Evolutionary conservation across 2,113 vertebrate species (phyloP).

Genomic region (Protomyctophum bolini): DNA sequence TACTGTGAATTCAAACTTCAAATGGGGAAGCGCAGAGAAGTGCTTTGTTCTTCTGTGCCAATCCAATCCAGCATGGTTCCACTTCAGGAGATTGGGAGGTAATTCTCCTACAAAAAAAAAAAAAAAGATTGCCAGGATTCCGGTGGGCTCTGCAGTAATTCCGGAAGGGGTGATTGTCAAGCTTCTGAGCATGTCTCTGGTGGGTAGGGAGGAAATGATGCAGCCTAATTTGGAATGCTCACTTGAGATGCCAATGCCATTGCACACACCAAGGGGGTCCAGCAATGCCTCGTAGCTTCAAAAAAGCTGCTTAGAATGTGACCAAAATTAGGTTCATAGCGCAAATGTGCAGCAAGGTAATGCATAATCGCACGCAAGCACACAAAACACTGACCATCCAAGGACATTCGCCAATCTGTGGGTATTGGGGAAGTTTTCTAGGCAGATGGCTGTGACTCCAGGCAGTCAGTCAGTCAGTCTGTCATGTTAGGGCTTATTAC

Average conservation of each 20-base stretch:
- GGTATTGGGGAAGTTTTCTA: slow-evolving; percentile 37
- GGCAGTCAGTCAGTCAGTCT: slow-evolving; percentile 51
- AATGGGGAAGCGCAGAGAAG: slow-evolving; percentile 46
- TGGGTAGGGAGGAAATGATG: slow-evolving; percentile 37
- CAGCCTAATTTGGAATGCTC: slow-evolving; percentile 60
- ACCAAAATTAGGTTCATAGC: slow-evolving; percentile 5
- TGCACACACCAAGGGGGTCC: slow-evolving; percentile 38
- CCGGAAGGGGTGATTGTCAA: slow-evolving; percentile 54
- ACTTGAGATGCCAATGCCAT: slow-evolving; percentile 37
- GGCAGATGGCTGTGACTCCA: slow-evolving; percentile 66
- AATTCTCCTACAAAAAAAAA: slow-evolving; percentile 53
- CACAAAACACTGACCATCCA: slow-evolving; percentile 24
- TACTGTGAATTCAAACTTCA: slow-evolving; percentile 56
- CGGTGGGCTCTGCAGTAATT: slow-evolving; percentile 58
- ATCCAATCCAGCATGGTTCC: slow-evolving; percentile 67
- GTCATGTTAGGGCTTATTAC: slow-evolving; percentile 33
- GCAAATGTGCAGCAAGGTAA: slow-evolving; percentile 6
- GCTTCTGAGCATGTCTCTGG: slow-evolving; percentile 51
- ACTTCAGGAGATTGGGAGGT: slow-evolving; percentile 66
- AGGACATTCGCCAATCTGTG: slow-evolving; percentile 41
- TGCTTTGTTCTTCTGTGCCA: slow-evolving; percentile 64
- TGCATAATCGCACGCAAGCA: slow-evolving; percentile 1
- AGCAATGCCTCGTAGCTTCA: slow-evolving; percentile 36
- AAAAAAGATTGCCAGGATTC: slow-evolving; percentile 61
- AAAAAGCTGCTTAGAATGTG: slow-evolving; percentile 27